Evolutionary conservation across 2,113 vertebrate species (phyloP).

Genomic region (Sprattus sprattus): DNA sequence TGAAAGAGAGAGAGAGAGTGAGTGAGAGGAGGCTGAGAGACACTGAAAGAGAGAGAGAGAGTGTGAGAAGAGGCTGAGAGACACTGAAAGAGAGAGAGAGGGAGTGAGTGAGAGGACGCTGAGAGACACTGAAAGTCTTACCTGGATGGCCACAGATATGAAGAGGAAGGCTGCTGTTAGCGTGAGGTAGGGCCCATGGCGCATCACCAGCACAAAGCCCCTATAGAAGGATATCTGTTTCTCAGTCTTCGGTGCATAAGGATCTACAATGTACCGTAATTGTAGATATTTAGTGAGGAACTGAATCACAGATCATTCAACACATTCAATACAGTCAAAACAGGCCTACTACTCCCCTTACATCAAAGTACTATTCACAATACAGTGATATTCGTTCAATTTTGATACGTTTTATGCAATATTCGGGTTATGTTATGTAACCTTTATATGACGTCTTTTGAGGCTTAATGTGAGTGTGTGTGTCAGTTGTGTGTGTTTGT

Average conservation of each 20-base stretch:
- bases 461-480: not conserved
- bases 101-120: not conserved
- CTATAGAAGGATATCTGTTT: conserved; percentile 81
- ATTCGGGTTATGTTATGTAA: not conserved
- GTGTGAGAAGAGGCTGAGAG: not conserved
- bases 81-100: not conserved
- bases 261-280: conserved; percentile 67
- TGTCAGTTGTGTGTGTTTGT: not conserved
- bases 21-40: no score
- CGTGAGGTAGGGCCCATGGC: conserved; percentile 84
- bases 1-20: not conserved
- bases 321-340: no score
- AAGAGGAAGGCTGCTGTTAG: conserved; percentile 89
- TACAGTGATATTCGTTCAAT: no score
- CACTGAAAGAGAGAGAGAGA: not conserved
- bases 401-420: no score
- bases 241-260: conserved; percentile 73
- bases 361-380: no score
- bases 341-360: no score
- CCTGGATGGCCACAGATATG: conserved; percentile 94
- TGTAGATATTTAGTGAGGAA: not conserved
- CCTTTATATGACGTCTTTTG: not conserved
- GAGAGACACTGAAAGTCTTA: conserved; percentile 53
- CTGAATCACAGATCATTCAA: no score
- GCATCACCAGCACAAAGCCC: conserved; percentile 84